phyloP scores from a whole-genome alignment of 2,888 invertebrate genomes.

The Dynastes hyllus region DNA sequence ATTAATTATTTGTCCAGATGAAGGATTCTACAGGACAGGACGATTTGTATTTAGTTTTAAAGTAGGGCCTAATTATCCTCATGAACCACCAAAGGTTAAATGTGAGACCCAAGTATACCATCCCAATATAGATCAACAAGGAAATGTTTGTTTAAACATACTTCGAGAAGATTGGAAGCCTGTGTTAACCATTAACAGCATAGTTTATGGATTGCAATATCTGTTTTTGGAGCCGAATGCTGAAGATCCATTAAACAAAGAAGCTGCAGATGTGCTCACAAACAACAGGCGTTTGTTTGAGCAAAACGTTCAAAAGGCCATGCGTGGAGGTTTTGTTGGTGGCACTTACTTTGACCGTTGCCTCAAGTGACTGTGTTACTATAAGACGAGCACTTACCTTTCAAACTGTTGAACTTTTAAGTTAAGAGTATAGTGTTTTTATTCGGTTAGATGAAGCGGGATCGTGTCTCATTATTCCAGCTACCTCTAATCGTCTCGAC shows the following conservation, averaged over 20 bases:
- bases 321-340: slow-evolving; percentile 97
- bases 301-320: slow-evolving; percentile 96
- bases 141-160: slow-evolving; percentile 98
- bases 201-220: slow-evolving; percentile 98
- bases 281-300: slow-evolving; percentile 95
- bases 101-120: slow-evolving; percentile 96
- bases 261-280: slow-evolving; percentile 97
- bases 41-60: slow-evolving; percentile 97
- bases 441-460: slow-evolving; percentile 45
- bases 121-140: slow-evolving; percentile 98
- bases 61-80: slow-evolving; percentile 98
- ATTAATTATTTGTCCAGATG: slow-evolving; percentile 96
- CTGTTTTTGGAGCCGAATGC: slow-evolving; percentile 99
- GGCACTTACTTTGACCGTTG: slow-evolving; percentile 96
- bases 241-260: slow-evolving; percentile 98
- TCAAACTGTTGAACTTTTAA: slow-evolving; percentile 50
- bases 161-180: slow-evolving; percentile 99
- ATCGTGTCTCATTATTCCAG: slow-evolving; percentile 30
- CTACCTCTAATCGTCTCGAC: slow-evolving; percentile 37
- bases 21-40: slow-evolving; percentile 96
- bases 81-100: slow-evolving; percentile 98
- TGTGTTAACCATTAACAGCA: slow-evolving; percentile 96
- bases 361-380: slow-evolving; percentile 80
- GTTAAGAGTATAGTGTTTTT: slow-evolving; percentile 50
- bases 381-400: slow-evolving; percentile 48